A percentile compares a stretch with the other conserved stretches of the same genome.
These are phyloP conservation scores for Diorhabda elongata DNA, from an alignment of 1,140 invertebrate species.

Conservation along the genomic window DNA sequence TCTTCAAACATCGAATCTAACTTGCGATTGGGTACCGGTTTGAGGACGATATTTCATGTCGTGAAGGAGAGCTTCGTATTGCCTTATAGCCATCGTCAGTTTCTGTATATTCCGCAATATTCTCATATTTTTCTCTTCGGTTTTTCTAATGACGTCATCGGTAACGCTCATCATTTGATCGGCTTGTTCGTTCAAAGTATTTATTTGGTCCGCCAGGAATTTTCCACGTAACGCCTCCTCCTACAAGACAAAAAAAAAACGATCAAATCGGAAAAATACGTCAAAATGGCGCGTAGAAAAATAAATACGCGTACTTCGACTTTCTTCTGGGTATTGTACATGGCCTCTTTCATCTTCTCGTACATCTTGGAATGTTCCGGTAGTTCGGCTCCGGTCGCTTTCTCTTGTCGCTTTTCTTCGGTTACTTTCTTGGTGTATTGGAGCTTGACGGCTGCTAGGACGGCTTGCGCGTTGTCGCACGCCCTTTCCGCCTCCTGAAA, in stretches of 20 bases:
- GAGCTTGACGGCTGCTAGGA: constrained; percentile 32
- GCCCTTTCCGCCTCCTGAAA: constrained; percentile 30
- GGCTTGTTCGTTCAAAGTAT: constrained; percentile 36
- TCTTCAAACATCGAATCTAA: no score
- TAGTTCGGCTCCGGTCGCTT: constrained; percentile 26
- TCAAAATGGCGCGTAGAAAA: not conserved
- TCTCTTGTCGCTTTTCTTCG: constrained; percentile 29
- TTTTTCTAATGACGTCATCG: constrained; percentile 38
- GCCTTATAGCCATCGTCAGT: constrained; percentile 30
- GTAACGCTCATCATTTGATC: constrained; percentile 36
- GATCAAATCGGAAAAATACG: not conserved
- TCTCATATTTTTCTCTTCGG: constrained; percentile 39
- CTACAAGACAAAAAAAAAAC: constrained; percentile 16
- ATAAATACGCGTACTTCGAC: constrained; percentile 33
- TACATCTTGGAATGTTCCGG: constrained; percentile 38
- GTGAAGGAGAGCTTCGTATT: constrained; percentile 22
- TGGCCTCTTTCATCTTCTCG: constrained; percentile 37
- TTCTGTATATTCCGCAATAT: constrained; percentile 42
- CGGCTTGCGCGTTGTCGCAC: constrained; percentile 26
- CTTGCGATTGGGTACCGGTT: not conserved
- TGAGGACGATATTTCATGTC: constrained; percentile 7
- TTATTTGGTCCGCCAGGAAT: constrained; percentile 41
- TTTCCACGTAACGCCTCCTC: constrained; percentile 41
- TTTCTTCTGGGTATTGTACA: constrained; percentile 40
- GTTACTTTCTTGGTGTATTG: constrained; percentile 31